Evolutionary conservation across 2,797 vertebrate genomes (phyloP).

Genomic region (Prunella strophiata): DNA sequence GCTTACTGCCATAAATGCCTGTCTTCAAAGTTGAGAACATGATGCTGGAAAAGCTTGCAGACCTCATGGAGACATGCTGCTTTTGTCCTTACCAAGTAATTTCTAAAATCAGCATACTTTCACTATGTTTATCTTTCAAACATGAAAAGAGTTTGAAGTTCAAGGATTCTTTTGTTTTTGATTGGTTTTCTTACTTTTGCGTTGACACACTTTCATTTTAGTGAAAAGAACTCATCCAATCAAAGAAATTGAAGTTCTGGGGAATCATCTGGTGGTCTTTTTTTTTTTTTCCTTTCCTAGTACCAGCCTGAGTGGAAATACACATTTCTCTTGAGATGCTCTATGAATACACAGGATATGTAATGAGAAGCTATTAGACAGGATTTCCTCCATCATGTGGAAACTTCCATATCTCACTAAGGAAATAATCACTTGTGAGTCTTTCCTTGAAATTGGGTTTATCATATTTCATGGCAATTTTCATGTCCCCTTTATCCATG

Average conservation of each 20-base stretch:
- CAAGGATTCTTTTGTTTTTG: neutral
- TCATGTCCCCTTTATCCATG: slow-evolving; percentile 27
- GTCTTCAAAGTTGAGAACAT: neutral
- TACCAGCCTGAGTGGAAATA: neutral
- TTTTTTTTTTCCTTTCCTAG: neutral
- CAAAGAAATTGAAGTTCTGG: neutral
- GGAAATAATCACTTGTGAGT: slow-evolving; percentile 45
- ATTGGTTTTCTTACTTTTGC: neutral
- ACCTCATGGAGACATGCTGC: neutral
- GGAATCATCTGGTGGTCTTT: neutral
- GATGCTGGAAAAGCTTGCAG: neutral
- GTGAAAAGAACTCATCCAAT: neutral
- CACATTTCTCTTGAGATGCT: slow-evolving; percentile 35
- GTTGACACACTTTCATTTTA: neutral
- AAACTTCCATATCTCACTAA: slow-evolving; percentile 45
- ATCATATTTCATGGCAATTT: slow-evolving; percentile 53
- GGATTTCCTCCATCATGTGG: slow-evolving; percentile 37
- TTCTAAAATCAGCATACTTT: neutral
- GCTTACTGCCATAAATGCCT: neutral
- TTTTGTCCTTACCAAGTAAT: neutral
- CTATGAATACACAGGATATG: slow-evolving; percentile 46
- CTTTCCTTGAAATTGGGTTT: slow-evolving; percentile 54
- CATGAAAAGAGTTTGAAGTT: neutral
- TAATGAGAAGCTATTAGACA: slow-evolving; percentile 51
- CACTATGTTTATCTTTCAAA: neutral